Evolutionary conservation across 2,888 invertebrate species (phyloP), one percentile per base, ranked within the genome.

Genomic region (Lepidochrysops patricia): DNA sequence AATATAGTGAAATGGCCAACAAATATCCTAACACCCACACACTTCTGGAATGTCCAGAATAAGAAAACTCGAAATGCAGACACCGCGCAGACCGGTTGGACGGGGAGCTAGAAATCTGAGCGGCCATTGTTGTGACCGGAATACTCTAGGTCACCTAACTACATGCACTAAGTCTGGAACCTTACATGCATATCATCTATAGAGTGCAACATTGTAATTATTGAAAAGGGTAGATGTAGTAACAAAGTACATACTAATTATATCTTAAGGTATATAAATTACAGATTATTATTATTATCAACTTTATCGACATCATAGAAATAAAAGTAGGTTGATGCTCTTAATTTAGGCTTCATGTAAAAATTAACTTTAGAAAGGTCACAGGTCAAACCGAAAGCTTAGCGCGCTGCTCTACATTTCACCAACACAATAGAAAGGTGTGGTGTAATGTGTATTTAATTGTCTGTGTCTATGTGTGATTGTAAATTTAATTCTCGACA

Each of bases 91-190:
- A 84, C 84, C 80, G 81, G 84, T 82, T 67, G 4, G 66, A 75
- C 80, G 58, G 67, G 76, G 63, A 62, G 13, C 75, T 79, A 76
- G 85, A 79, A 83, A 85, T 74, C 76, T 70, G 82, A 84, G 75
- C 72, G 65, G 64, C 74, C 70, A 82, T 85, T 84, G 84, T 84
- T 62, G 63, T 58, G 63, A 63, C 64, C 62, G 68, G 68, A 67
- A 66, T 66, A 63, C 66, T 71, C 76, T 80, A 79, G 79, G 78
- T 76, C 77, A 76, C 66, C 65, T 66, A 37, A 65, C 62, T 63
- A 56, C 56, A 65, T 56, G 60, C 60, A 60, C 57, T 59, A 49
- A 57, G 34, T 37, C 50, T 57, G 27, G 49, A 35, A 26, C 12
- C 25, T 34, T 23, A 34, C 61, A 56, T 57, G 48, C 48, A 34